Percentiles rank a stretch among this genome's conserved stretches.
phyloP scores from a whole-genome alignment of 92 coral and sea anemone genomes.

The Phymanthus crucifer region DNA sequence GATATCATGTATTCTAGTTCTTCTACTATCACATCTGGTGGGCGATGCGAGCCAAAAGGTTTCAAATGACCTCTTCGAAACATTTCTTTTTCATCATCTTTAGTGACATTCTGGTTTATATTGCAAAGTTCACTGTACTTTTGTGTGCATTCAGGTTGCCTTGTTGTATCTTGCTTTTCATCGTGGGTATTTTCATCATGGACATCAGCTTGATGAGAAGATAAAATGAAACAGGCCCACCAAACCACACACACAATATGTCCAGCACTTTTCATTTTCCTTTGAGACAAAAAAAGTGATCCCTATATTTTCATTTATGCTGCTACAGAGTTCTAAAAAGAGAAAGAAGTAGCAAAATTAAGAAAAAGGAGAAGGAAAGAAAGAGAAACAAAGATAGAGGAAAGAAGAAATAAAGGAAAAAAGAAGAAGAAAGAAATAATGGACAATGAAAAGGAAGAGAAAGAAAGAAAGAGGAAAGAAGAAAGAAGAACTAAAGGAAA shows the following conservation, averaged over 20 bases:
- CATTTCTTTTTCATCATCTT: slow-evolving; percentile 71
- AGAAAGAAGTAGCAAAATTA: too few relatives aligned
- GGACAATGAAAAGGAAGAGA: too few relatives aligned
- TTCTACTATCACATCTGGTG: slow-evolving; percentile 86
- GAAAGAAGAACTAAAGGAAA: too few relatives aligned
- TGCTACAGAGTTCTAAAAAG: too few relatives aligned
- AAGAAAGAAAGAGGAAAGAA: too few relatives aligned
- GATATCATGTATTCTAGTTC: slow-evolving; percentile 91
- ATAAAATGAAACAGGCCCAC: not conserved
- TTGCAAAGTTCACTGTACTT: slow-evolving; percentile 61
- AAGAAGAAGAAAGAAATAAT: too few relatives aligned
- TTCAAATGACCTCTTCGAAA: slow-evolving; percentile 85
- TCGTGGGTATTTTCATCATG: slow-evolving; percentile 15
- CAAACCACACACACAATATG: not conserved
- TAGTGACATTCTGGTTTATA: slow-evolving; percentile 20
- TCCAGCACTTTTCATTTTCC: not conserved
- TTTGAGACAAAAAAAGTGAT: not conserved
- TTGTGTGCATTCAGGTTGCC: slow-evolving; percentile 9
- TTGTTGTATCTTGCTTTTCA: not conserved
- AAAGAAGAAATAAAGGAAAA: too few relatives aligned
- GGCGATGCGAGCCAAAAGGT: slow-evolving; percentile 98
- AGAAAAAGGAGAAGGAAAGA: too few relatives aligned
- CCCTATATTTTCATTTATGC: not conserved
- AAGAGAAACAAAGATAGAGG: too few relatives aligned
- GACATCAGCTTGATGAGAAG: not conserved